phyloP scores from a whole-genome alignment of 2,888 invertebrate genomes.

The Phaonia tiefii region DNA sequence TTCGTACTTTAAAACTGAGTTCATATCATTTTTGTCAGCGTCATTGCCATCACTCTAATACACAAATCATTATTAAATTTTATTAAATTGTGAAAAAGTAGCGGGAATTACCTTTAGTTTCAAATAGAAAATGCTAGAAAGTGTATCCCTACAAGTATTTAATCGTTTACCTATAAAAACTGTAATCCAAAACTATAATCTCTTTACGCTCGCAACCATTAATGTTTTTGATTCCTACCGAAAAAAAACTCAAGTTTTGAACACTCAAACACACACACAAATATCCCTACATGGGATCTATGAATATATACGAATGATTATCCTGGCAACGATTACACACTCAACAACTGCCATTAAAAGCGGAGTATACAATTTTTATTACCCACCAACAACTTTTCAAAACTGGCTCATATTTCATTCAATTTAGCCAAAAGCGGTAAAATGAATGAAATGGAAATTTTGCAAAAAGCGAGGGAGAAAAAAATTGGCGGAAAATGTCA shows the following conservation, averaged over 20 bases:
- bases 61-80: no score
- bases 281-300: neutral
- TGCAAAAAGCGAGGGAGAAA: neutral
- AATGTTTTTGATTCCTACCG: neutral
- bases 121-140: no score
- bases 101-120: no score
- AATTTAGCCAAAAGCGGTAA: slow-evolving; percentile 36
- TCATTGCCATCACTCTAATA: no score
- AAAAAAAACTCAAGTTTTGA: neutral
- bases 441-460: slow-evolving; percentile 29
- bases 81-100: no score
- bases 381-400: slow-evolving; percentile 33
- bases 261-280: slow-evolving; percentile 7
- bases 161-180: neutral
- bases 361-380: slow-evolving; percentile 15
- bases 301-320: neutral
- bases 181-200: slow-evolving; percentile 13
- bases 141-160: neutral
- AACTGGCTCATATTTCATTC: slow-evolving; percentile 42
- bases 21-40: no score
- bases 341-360: slow-evolving; percentile 21
- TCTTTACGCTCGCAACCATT: slow-evolving; percentile 21
- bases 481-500: slow-evolving; percentile 29
- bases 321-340: neutral
- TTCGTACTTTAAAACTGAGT: no score